A percentile compares a stretch with the other conserved stretches of the same genome.
These are phyloP conservation scores for Melanotaenia parkinsoni DNA, from an alignment of 2,797 vertebrate genomes.

Conservation along the genomic window DNA sequence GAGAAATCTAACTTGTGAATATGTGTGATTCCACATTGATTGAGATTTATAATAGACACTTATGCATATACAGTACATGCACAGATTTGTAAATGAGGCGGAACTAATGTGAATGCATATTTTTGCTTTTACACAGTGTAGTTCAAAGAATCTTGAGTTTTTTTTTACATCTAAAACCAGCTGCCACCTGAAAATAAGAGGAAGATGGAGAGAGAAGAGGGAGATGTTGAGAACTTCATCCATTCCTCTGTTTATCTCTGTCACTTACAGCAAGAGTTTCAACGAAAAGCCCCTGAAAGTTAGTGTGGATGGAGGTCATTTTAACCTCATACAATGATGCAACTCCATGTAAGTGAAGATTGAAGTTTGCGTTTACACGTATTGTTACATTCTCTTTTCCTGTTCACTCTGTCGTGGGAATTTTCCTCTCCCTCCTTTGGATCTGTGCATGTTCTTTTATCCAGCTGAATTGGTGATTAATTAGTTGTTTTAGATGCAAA, in stretches of 20 bases:
- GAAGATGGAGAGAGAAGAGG: neutral
- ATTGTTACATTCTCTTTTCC: neutral
- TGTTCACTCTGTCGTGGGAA: constrained; percentile 46
- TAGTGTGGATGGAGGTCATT: neutral
- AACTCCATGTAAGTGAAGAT: neutral
- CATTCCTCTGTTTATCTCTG: neutral
- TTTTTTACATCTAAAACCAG: neutral
- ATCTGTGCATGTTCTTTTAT: constrained; percentile 9
- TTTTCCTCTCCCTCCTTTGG: constrained; percentile 2
- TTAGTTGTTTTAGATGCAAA: constrained; percentile 28
- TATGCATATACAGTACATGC: neutral
- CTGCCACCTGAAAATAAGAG: neutral
- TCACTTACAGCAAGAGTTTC: neutral
- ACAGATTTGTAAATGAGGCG: neutral
- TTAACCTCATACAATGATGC: neutral
- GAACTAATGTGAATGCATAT: neutral
- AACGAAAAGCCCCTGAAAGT: neutral
- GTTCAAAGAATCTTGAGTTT: neutral
- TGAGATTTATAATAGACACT: no score
- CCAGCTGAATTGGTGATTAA: constrained; percentile 18
- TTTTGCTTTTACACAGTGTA: neutral
- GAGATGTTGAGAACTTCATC: neutral
- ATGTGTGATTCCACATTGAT: no score
- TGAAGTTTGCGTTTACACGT: neutral
- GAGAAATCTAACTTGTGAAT: no score